phyloP scores from a whole-genome alignment of 2,797 vertebrate genomes.

The Cirrhinus molitorella region DNA sequence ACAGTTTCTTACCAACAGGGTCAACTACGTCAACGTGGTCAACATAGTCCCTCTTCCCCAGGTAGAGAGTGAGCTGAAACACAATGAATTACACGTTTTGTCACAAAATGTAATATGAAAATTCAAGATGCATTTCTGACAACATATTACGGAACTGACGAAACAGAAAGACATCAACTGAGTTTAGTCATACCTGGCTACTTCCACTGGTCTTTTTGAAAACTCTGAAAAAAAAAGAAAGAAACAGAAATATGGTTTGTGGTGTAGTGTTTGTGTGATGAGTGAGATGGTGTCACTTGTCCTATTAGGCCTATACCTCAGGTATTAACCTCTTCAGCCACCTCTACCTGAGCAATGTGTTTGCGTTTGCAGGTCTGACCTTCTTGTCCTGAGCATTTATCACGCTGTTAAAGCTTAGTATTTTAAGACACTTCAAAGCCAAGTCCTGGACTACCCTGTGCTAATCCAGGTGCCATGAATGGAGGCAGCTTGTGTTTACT shows the following conservation, averaged over 20 bases:
- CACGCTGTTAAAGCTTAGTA: constrained; percentile 41
- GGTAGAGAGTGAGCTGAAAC: constrained; percentile 86
- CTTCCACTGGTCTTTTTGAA: constrained; percentile 92
- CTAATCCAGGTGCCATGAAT: constrained; percentile 42
- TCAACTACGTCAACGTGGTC: constrained; percentile 85
- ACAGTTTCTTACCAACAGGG: constrained; percentile 77
- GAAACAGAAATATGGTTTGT: not conserved
- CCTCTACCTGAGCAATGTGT: not conserved
- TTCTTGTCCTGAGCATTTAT: not conserved
- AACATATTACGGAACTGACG: not conserved
- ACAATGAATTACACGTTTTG: not conserved
- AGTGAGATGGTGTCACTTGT: not conserved
- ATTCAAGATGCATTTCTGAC: not conserved
- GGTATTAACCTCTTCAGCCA: constrained; percentile 43
- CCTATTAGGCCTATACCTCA: constrained; percentile 21
- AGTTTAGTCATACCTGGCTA: constrained; percentile 79
- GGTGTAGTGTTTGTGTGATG: not conserved
- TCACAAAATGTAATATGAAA: not conserved
- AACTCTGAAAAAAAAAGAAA: constrained; percentile 70
- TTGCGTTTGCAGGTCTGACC: constrained; percentile 19
- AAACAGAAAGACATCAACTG: not conserved
- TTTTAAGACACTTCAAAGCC: constrained; percentile 36
- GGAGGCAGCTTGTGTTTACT: constrained; percentile 43
- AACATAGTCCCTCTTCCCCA: constrained; percentile 91
- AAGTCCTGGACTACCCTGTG: constrained; percentile 13